Percentiles rank a stretch among this genome's conserved stretches.
These are phyloP conservation scores for Gymnarchus niloticus DNA, from an alignment of 2,113 vertebrate species.

Conservation along the genomic window DNA sequence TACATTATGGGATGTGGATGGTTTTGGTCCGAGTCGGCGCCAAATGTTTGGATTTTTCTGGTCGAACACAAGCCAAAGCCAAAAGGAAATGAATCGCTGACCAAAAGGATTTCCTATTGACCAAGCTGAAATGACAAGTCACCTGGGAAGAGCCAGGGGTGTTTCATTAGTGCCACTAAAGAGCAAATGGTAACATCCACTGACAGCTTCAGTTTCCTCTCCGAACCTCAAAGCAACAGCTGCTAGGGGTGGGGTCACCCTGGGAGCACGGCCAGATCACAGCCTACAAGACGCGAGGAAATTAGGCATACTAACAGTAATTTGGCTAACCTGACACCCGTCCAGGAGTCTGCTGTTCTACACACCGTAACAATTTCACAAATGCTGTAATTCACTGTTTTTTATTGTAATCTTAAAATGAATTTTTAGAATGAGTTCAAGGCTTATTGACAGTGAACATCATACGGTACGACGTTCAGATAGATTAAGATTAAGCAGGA, in stretches of 20 bases:
- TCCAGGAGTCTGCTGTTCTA: neutral
- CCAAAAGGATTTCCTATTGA: conserved; percentile 5
- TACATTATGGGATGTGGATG: neutral
- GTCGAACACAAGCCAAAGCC: neutral
- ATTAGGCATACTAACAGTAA: neutral
- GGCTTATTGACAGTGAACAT: neutral
- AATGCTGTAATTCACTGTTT: neutral
- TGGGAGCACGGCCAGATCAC: neutral
- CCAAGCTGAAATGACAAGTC: neutral
- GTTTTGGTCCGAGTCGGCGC: neutral
- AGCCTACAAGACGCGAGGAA: neutral
- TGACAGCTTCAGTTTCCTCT: neutral
- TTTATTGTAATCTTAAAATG: neutral
- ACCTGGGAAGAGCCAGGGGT: neutral
- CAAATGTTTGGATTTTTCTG: neutral
- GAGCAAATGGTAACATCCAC: neutral
- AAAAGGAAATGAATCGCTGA: conserved; percentile 11
- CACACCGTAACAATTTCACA: neutral
- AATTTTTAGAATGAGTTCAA: neutral
- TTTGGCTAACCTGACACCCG: neutral
- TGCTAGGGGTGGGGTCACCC: neutral
- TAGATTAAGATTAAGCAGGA: neutral
- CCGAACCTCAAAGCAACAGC: neutral
- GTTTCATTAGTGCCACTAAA: neutral
- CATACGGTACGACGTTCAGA: neutral